Evolutionary conservation across 2,797 vertebrate genomes (phyloP).

Genomic region (Oreortyx pictus): DNA sequence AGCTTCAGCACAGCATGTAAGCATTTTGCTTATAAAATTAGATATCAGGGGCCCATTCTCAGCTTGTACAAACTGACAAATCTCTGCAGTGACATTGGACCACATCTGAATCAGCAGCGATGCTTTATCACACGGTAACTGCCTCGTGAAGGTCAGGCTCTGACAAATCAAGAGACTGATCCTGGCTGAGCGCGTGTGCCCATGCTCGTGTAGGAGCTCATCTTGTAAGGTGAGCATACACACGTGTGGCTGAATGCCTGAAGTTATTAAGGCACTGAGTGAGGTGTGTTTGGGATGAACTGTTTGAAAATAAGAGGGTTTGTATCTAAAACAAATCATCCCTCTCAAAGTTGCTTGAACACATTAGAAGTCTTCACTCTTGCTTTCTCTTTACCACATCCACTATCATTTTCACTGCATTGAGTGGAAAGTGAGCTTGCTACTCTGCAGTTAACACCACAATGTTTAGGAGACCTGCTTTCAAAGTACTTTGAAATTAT

Average conservation of each 20-base stretch:
- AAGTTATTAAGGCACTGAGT: neutral
- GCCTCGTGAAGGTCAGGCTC: constrained; percentile 10
- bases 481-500: neutral
- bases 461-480: neutral
- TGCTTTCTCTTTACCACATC: neutral
- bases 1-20: neutral
- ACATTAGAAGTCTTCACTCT: neutral
- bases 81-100: neutral
- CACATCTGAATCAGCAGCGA: neutral
- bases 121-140: neutral
- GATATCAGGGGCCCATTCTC: neutral
- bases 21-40: neutral
- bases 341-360: neutral
- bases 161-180: neutral
- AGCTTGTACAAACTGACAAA: neutral
- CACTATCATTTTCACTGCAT: neutral
- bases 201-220: neutral
- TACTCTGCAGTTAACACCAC: neutral
- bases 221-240: neutral
- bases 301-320: neutral
- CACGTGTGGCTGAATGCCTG: neutral
- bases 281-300: neutral
- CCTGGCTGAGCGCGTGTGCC: neutral
- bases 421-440: constrained; percentile 22
- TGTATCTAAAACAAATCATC: neutral